A percentile compares a stretch with the other conserved stretches of the same genome.
These are phyloP conservation scores for Apogon hyalosoma DNA, from an alignment of 2,797 vertebrate species.

Conservation along the genomic window DNA sequence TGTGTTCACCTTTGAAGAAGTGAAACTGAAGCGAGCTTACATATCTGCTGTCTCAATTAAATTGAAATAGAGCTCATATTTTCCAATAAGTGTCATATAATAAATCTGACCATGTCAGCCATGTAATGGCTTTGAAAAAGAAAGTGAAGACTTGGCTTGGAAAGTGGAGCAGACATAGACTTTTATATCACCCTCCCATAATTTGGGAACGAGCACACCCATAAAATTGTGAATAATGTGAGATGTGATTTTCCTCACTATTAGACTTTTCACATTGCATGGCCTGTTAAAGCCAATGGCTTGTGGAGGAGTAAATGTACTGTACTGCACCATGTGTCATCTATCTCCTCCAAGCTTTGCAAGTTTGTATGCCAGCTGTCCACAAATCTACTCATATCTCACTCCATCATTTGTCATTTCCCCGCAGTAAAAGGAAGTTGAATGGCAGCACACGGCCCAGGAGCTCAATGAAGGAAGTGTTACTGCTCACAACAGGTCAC, in stretches of 20 bases:
- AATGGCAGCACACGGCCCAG: conserved; percentile 42
- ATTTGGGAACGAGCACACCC: conserved; percentile 63
- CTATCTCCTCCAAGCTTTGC: conserved; percentile 57
- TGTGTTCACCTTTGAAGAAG: conserved; percentile 50
- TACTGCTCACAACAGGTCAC: conserved; percentile 51
- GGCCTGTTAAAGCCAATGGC: conserved; percentile 72
- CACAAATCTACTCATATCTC: conserved; percentile 59
- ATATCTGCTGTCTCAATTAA: conserved; percentile 61
- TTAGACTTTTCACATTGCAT: conserved; percentile 66
- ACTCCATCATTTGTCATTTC: conserved; percentile 65
- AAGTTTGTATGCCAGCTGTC: conserved; percentile 70
- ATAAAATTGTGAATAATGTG: conserved; percentile 74
- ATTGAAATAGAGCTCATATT: conserved; percentile 65
- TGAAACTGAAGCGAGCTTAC: conserved; percentile 53
- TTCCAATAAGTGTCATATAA: conserved; percentile 46
- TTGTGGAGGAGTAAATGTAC: conserved; percentile 67
- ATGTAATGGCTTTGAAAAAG: conserved; percentile 54
- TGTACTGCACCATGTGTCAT: conserved; percentile 69
- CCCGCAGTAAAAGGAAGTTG: conserved; percentile 40
- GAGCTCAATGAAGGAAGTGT: conserved; percentile 32
- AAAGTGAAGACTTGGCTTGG: conserved; percentile 38
- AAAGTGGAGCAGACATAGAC: conserved; percentile 38
- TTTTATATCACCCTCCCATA: conserved; percentile 55
- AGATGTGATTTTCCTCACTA: conserved; percentile 72
- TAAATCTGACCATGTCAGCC: conserved; percentile 49